These are phyloP conservation scores for Pseudotriccus pelzelni DNA, from an alignment of 2,797 vertebrate genomes.

Conservation along the genomic window DNA sequence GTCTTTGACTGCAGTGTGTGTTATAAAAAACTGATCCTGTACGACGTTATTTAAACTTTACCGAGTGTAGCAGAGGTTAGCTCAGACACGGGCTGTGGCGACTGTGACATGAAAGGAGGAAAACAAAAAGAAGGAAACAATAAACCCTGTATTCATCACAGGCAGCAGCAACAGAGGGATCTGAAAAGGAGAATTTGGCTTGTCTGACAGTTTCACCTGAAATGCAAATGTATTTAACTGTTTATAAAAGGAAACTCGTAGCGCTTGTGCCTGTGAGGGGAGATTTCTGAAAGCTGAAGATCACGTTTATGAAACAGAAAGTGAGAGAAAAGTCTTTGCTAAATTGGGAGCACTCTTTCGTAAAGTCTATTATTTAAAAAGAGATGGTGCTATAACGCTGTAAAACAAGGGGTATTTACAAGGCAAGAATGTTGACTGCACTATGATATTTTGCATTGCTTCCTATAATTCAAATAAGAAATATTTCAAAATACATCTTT, in stretches of 20 bases:
- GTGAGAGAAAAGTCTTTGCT: not conserved
- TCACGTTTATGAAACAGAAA: conserved; percentile 1
- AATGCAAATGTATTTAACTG: conserved; percentile 27
- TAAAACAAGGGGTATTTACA: not conserved
- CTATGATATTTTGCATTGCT: not conserved
- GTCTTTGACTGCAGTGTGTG: not conserved
- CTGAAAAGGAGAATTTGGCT: not conserved
- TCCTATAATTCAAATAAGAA: not conserved
- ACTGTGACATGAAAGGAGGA: not conserved
- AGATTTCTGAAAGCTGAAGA: not conserved
- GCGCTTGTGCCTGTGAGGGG: not conserved
- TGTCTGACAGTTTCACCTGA: not conserved
- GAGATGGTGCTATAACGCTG: accelerated
- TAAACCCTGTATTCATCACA: not conserved
- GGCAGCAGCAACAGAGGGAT: not conserved
- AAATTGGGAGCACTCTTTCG: not conserved
- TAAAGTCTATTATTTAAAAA: not conserved
- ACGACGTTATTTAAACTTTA: not conserved
- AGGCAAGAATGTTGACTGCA: not conserved
- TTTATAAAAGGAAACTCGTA: not conserved
- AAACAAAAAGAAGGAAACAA: not conserved
- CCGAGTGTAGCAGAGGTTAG: not conserved
- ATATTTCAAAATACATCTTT: not conserved
- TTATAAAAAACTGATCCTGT: not conserved
- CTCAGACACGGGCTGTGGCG: not conserved